A percentile compares a stretch with the other conserved stretches of the same genome.
These are phyloP conservation scores for Machimus rusticus DNA, from an alignment of 2,888 invertebrate genomes.

Conservation along the genomic window DNA sequence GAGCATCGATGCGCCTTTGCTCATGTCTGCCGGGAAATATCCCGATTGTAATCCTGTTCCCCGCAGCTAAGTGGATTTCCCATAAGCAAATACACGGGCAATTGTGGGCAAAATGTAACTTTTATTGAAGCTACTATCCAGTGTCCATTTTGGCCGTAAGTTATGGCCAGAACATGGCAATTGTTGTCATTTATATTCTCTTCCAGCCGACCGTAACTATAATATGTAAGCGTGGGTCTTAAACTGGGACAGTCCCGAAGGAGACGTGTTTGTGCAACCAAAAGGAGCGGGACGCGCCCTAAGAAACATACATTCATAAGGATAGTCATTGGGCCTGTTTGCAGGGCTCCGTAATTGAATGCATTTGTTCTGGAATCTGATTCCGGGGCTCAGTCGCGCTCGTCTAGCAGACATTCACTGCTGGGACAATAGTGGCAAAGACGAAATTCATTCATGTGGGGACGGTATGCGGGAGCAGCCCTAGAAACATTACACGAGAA, in stretches of 20 bases:
- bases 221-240: not conserved
- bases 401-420: not conserved
- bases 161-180: not conserved
- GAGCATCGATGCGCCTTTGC: not conserved
- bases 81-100: slow-evolving; percentile 16
- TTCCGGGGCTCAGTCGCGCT: not conserved
- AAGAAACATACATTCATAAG: not conserved
- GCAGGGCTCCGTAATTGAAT: slow-evolving; percentile 40
- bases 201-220: not conserved
- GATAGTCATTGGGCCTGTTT: not conserved
- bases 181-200: slow-evolving; percentile 27
- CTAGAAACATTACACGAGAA: not conserved
- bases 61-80: slow-evolving; percentile 26
- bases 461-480: not conserved
- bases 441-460: not conserved
- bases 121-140: slow-evolving; percentile 2
- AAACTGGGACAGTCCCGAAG: not conserved
- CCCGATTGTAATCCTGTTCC: slow-evolving; percentile 18
- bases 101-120: slow-evolving; percentile 10
- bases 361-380: slow-evolving; percentile 41
- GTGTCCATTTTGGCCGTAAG: not conserved
- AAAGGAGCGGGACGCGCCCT: not conserved
- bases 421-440: not conserved
- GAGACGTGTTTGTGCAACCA: not conserved
- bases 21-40: not conserved